Conservation (phyloP, 2,888 invertebrate species). For the Caenorhabditis japonica region DNA sequence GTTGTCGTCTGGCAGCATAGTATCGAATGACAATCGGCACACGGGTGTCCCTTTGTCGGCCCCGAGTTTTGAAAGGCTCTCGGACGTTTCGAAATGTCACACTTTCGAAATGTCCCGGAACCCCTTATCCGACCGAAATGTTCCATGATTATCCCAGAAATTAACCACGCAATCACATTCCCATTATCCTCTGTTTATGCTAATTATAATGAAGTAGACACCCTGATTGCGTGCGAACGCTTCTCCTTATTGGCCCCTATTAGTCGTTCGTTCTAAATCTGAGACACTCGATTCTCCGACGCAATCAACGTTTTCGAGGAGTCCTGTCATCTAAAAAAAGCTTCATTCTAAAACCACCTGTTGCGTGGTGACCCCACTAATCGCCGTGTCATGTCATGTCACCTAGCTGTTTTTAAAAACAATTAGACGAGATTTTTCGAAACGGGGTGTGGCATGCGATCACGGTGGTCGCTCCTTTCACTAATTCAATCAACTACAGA, state of each 20-base stretch:
- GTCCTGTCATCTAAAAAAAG: not conserved
- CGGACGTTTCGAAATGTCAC: too few species aligned
- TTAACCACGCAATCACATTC: conserved; percentile 18
- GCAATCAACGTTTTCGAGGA: conserved; percentile 11
- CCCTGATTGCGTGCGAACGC: conserved; percentile 37
- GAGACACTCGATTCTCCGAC: conserved; percentile 5
- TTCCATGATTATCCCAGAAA: too few species aligned
- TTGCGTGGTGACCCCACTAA: conserved; percentile 25
- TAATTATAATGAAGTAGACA: conserved; percentile 17
- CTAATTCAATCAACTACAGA: conserved; percentile 17
- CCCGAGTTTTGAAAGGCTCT: too few species aligned
- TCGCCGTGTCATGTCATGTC: conserved; percentile 39
- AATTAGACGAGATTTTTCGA: not conserved
- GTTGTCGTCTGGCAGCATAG: conserved; percentile 7
- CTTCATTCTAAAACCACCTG: conserved; percentile 23
- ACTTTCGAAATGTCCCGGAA: too few species aligned
- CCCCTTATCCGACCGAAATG: too few species aligned
- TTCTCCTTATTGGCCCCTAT: conserved; percentile 26
- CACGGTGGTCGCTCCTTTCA: conserved; percentile 10
- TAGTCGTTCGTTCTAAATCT: conserved; percentile 14
- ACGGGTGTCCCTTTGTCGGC: conserved; percentile 19
- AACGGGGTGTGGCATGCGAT: conserved; percentile 1
- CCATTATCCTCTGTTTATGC: conserved; percentile 35
- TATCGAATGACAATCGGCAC: conserved; percentile 26
- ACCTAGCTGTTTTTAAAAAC: conserved; percentile 38